Evolutionary conservation across 2,113 vertebrate species (phyloP).

Genomic region (Apodemus speciosus): DNA sequence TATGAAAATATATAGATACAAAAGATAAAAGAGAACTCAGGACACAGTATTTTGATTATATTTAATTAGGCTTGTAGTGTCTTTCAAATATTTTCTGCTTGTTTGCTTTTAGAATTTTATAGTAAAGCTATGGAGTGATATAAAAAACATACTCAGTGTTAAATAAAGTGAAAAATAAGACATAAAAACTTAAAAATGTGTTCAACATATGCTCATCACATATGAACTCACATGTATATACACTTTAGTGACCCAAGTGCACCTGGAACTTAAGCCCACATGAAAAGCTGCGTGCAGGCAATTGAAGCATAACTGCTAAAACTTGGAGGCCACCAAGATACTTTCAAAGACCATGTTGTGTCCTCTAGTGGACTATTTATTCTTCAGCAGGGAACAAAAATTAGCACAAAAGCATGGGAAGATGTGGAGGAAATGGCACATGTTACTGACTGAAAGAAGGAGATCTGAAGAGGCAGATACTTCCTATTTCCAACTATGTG

Average conservation of each 20-base stretch:
- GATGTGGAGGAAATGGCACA: neutral
- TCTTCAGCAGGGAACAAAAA: neutral
- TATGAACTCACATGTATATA: too few relatives aligned
- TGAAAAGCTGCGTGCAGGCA: neutral
- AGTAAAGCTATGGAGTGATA: neutral
- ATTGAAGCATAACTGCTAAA: neutral
- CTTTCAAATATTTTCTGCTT: neutral
- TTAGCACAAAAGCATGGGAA: neutral
- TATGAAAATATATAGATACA: neutral
- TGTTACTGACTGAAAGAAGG: neutral
- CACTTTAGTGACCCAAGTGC: neutral
- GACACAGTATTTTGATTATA: neutral
- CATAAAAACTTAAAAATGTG: neutral
- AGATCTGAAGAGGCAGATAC: neutral
- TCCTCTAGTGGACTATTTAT: neutral
- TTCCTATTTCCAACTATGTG: neutral
- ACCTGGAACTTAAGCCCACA: neutral
- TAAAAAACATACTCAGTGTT: neutral
- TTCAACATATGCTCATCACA: neutral
- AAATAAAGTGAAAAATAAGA: neutral
- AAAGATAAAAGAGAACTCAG: neutral
- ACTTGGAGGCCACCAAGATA: neutral
- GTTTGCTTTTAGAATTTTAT: neutral
- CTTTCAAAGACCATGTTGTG: neutral
- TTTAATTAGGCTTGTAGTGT: neutral